phyloP scores from a whole-genome alignment of 2,797 vertebrate species.

The Crypturellus tataupa region DNA sequence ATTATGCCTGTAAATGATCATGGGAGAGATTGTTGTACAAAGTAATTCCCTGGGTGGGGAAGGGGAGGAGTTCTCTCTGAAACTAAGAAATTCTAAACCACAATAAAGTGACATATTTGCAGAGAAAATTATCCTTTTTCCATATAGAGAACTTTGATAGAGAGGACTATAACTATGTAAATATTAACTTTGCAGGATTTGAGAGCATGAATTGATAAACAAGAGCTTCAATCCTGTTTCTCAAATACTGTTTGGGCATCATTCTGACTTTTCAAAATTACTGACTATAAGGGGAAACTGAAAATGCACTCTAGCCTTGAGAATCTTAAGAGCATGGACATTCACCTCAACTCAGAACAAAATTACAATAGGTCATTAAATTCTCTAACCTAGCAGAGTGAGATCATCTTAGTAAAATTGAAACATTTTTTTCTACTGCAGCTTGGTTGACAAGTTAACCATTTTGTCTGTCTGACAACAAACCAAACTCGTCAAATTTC shows the following conservation, averaged over 20 bases:
- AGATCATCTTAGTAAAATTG: not conserved
- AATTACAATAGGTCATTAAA: not conserved
- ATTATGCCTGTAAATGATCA: not conserved
- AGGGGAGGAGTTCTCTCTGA: accelerated
- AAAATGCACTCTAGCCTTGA: accelerated
- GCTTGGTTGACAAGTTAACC: too few species aligned
- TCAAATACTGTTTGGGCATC: not conserved
- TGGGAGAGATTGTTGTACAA: not conserved
- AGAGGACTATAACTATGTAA: not conserved
- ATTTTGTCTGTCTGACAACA: too few species aligned
- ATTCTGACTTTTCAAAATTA: not conserved
- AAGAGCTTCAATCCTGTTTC: not conserved
- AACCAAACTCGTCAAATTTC: too few species aligned
- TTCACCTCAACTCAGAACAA: not conserved
- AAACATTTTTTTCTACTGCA: not conserved
- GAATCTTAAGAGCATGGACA: accelerated
- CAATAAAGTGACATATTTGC: not conserved
- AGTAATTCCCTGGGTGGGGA: not conserved
- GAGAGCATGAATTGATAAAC: not conserved
- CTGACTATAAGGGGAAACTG: accelerated
- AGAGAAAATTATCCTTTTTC: not conserved
- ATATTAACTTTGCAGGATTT: not conserved
- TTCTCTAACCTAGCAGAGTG: accelerated
- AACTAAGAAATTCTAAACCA: not conserved
- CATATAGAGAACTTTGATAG: not conserved